phyloP scores from a whole-genome alignment of 2,888 invertebrate genomes.

The Apamea sordens region DNA sequence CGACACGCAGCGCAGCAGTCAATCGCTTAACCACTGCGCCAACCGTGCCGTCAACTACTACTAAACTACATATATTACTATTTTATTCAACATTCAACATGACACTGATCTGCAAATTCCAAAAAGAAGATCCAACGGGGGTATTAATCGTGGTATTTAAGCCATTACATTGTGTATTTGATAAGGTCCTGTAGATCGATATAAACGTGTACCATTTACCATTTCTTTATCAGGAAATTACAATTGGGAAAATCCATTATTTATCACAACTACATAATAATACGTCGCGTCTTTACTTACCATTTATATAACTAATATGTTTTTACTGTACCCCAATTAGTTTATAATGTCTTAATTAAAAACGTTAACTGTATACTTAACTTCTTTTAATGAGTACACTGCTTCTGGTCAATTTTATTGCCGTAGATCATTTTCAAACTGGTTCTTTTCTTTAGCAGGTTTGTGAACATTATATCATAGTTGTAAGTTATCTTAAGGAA shows the following conservation, averaged over 20 bases:
- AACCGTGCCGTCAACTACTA: too few relatives aligned
- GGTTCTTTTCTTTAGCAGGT: conserved; percentile 3
- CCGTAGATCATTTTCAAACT: conserved; percentile 15
- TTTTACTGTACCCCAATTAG: conserved; percentile 21
- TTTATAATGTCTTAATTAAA: conserved; percentile 29
- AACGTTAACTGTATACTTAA: conserved; percentile 22
- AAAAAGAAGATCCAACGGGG: too few relatives aligned
- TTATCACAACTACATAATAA: neutral
- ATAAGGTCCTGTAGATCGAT: neutral
- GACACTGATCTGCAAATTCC: too few relatives aligned
- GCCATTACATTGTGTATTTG: neutral
- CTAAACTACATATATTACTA: too few relatives aligned
- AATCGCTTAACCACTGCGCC: too few relatives aligned
- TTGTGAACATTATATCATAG: conserved; percentile 25
- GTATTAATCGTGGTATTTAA: too few relatives aligned
- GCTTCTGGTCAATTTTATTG: conserved; percentile 20
- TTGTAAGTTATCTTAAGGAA: neutral
- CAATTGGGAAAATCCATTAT: neutral
- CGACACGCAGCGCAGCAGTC: too few relatives aligned
- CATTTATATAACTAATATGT: conserved; percentile 1
- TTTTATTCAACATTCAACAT: too few relatives aligned
- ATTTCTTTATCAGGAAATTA: neutral
- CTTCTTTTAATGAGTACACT: conserved; percentile 20
- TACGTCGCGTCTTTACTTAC: neutral
- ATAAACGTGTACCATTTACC: neutral